Conservation (phyloP, 2,797 vertebrate species). For the Xiphophorus birchmanni region DNA sequence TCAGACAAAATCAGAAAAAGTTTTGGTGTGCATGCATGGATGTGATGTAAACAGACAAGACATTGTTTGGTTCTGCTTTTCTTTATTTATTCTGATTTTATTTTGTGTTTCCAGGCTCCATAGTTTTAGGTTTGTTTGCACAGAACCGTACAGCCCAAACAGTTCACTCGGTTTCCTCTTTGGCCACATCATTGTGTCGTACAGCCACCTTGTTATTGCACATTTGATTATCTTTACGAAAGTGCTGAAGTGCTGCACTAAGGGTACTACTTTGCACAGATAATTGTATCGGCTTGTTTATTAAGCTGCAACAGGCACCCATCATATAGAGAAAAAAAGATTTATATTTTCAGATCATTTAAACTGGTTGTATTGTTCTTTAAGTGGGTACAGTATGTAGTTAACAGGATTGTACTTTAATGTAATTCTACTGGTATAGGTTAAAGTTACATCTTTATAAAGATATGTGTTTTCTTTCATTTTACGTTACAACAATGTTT, state of each 20-base stretch:
- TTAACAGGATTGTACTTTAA: slow-evolving; percentile 56
- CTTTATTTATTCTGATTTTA: slow-evolving; percentile 6
- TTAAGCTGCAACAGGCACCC: slow-evolving; percentile 60
- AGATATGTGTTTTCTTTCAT: slow-evolving; percentile 45
- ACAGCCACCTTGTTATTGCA: slow-evolving; percentile 69
- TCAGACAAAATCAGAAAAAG: slow-evolving; percentile 54
- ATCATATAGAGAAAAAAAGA: slow-evolving; percentile 67
- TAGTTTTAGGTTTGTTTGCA: slow-evolving; percentile 53
- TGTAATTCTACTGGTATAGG: slow-evolving; percentile 51
- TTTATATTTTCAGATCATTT: slow-evolving; percentile 78
- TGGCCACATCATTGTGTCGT: slow-evolving; percentile 52
- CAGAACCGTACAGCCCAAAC: slow-evolving; percentile 53
- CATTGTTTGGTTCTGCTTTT: slow-evolving; percentile 4
- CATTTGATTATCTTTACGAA: slow-evolving; percentile 67
- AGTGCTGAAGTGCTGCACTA: slow-evolving; percentile 60
- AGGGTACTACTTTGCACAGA: slow-evolving; percentile 74
- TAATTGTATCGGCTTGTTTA: slow-evolving; percentile 71
- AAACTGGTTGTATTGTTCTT: slow-evolving; percentile 74
- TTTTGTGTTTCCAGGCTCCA: slow-evolving; percentile 45
- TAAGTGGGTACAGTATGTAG: slow-evolving; percentile 66
- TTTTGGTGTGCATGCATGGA: slow-evolving; percentile 78
- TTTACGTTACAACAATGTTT: slow-evolving; percentile 37
- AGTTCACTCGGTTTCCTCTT: slow-evolving; percentile 53
- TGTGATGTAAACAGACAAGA: slow-evolving; percentile 65
- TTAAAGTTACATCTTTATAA: slow-evolving; percentile 45